Evolutionary conservation across 2,113 vertebrate species (phyloP).

Genomic region (Lontra canadensis): DNA sequence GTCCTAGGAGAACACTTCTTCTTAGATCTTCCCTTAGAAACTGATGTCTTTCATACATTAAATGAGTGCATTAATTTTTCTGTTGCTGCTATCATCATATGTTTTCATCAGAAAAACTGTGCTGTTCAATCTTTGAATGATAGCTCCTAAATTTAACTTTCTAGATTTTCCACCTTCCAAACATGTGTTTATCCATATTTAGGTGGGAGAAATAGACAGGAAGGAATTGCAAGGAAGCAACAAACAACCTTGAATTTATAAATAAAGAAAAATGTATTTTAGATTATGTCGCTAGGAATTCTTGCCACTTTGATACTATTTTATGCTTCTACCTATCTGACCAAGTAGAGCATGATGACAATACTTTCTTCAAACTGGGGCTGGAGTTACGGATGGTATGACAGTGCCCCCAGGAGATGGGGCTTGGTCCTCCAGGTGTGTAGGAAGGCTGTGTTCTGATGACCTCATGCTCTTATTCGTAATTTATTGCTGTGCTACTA

Average conservation of each 20-base stretch:
- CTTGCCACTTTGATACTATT: neutral
- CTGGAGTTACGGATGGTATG: neutral
- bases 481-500: neutral
- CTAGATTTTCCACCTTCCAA: neutral
- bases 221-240: neutral
- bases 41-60: neutral
- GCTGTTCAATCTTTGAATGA: neutral
- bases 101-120: neutral
- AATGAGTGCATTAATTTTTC: neutral
- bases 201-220: neutral
- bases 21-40: neutral
- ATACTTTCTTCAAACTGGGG: neutral
- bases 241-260: neutral
- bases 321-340: neutral
- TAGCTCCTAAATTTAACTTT: neutral
- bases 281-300: accelerated
- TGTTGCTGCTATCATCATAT: neutral
- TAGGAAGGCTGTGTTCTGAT: neutral
- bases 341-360: neutral
- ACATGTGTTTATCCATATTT: neutral
- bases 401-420: neutral
- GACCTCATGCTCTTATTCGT: too few relatives aligned
- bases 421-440: neutral
- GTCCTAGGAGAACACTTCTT: neutral
- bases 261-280: neutral